A percentile compares a stretch with the other conserved stretches of the same genome.
These are phyloP conservation scores for Zaprionus africanus DNA, from an alignment of 1,140 invertebrate genomes.

Conservation along the genomic window DNA sequence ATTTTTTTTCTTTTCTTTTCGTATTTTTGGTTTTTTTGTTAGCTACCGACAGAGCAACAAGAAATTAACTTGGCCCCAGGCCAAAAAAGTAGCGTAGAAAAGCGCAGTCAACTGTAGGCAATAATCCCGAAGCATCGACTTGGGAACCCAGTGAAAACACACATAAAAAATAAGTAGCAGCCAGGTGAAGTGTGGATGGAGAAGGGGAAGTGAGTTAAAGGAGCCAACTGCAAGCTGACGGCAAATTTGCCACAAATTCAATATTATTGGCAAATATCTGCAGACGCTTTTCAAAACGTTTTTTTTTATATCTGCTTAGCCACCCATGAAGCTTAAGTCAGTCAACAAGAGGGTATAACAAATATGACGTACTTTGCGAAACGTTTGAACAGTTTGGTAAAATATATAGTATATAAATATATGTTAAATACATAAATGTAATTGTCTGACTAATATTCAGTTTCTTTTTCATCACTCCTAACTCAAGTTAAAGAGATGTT, in stretches of 20 bases:
- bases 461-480: not conserved
- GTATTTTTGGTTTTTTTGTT: not conserved
- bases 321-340: constrained; percentile 46
- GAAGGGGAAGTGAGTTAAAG: too few relatives aligned
- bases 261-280: constrained; percentile 58
- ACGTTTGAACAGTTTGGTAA: not conserved
- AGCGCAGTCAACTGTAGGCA: constrained; percentile 64
- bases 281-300: constrained; percentile 43
- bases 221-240: constrained; percentile 27
- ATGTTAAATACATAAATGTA: too few relatives aligned
- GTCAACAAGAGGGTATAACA: constrained; percentile 12
- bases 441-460: too few relatives aligned
- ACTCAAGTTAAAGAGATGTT: not conserved
- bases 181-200: not conserved
- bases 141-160: constrained; percentile 20
- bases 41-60: constrained; percentile 4
- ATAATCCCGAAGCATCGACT: constrained; percentile 39
- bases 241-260: constrained; percentile 69
- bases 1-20: not conserved
- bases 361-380: not conserved
- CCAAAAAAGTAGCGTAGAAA: constrained; percentile 54
- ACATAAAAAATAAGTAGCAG: constrained; percentile 1
- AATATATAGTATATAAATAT: not conserved
- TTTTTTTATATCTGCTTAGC: constrained; percentile 50
- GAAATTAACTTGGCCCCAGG: constrained; percentile 37